Evolutionary conservation across 1,140 invertebrate species (phyloP), one percentile per base, ranked within the genome.

Genomic region (Sycophaga agraensis): DNA sequence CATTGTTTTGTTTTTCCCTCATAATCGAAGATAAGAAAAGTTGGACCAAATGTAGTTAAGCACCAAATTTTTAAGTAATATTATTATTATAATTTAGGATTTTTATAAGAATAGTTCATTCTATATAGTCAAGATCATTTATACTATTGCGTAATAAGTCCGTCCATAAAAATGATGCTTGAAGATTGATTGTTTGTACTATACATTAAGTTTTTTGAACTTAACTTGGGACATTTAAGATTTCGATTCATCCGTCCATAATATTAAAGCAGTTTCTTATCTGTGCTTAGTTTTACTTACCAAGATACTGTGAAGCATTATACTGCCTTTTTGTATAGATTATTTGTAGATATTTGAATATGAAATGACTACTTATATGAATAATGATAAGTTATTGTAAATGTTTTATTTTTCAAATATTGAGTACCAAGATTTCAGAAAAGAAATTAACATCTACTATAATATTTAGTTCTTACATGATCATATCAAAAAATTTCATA

Each of bases 1-100:
- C 7, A 43, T 76, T 55, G 59, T 66, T 37, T 42, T 70, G 19
- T 70, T 72, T 46, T 72, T 69, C 46, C 61, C 61, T 4, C 53
- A 64, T 51, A 53, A 68, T 45, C 64, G 65, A 22, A 72, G 62
- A 26, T 64, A 57, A 45, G 34, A 28, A 45, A 39, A 39, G 6
- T 16, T n/a, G n/a, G n/a, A n/a, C n/a, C n/a, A n/a, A n/a, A n/a
- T n/a, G n/a, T n/a, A n/a, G n/a, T n/a, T n/a, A n/a, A n/a, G n/a
- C n/a, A n/a, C n/a, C n/a, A n/a, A n/a, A n/a, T n/a, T n/a, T n/a
- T n/a, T n/a, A n/a, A n/a, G n/a, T n/a, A n/a, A n/a, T n/a, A n/a
- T n/a, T n/a, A n/a, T n/a, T n/a, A n/a, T n/a, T n/a, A n/a, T n/a
- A n/a, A n/a, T n/a, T n/a, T n/a, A n/a, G n/a, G n/a, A n/a, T n/a